phyloP scores from a whole-genome alignment of 2,888 invertebrate species.

The Laothoe populi region DNA sequence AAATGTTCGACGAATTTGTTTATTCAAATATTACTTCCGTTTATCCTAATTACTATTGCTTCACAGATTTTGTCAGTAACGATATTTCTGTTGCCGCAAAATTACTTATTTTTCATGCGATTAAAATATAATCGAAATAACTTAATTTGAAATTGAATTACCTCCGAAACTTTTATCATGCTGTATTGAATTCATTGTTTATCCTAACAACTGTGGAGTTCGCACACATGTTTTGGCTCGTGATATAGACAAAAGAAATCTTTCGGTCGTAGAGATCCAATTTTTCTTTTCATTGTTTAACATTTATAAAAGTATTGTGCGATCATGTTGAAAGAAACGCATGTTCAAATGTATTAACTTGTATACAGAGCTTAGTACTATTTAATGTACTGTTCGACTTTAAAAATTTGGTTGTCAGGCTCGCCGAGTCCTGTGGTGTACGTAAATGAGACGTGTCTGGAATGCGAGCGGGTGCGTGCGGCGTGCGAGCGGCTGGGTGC shows the following conservation, averaged over 20 bases:
- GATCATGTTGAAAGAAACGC: no score
- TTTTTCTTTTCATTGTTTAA: no score
- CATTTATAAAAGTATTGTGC: no score
- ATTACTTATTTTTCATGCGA: no score
- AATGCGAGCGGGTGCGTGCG: conserved; percentile 79
- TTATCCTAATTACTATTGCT: neutral
- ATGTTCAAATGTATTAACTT: no score
- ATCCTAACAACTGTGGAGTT: conserved; percentile 9
- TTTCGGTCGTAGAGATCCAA: neutral
- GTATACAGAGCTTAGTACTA: neutral
- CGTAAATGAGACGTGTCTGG: conserved; percentile 76
- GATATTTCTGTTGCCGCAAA: neutral
- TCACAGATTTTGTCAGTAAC: neutral
- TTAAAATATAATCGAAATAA: neutral
- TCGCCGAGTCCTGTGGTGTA: conserved; percentile 74
- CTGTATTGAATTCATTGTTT: conserved; percentile 8
- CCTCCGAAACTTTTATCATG: neutral
- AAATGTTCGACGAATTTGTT: neutral
- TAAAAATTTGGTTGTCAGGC: conserved; percentile 54
- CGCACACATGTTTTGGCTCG: neutral
- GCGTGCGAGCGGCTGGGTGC: conserved; percentile 79
- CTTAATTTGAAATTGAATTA: neutral
- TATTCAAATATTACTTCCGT: neutral
- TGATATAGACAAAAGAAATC: neutral
- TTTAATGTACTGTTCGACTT: neutral